phyloP scores from a whole-genome alignment of 1,140 invertebrate genomes.

The Cyclina sinensis region DNA sequence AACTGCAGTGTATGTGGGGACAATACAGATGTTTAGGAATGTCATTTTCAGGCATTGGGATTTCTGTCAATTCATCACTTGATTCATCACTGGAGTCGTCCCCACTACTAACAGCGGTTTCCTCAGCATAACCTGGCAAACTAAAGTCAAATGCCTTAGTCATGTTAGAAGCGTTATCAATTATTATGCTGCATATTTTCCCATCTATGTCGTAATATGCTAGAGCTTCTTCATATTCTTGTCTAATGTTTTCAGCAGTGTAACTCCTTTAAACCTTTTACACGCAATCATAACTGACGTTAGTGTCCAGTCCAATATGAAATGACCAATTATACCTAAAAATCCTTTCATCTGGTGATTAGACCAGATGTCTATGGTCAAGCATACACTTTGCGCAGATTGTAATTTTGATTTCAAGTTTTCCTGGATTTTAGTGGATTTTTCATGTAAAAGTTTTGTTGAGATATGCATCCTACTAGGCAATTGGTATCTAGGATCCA shows the following conservation, averaged over 20 bases:
- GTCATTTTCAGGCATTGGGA: neutral
- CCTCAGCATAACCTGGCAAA: neutral
- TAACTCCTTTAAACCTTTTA: slow-evolving; percentile 19
- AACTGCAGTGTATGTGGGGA: neutral
- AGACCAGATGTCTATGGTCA: too few species aligned
- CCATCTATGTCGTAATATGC: slow-evolving; percentile 30
- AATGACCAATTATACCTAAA: too few species aligned
- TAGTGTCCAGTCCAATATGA: too few species aligned
- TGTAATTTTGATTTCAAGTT: too few species aligned
- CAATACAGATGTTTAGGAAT: neutral
- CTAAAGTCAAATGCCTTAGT: neutral
- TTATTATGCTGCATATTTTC: neutral
- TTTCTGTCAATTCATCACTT: too few species aligned
- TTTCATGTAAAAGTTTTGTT: too few species aligned
- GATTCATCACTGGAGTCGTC: slow-evolving; percentile 3
- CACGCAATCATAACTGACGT: slow-evolving; percentile 8
- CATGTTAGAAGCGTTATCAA: slow-evolving; percentile 39
- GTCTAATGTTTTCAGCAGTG: too few species aligned
- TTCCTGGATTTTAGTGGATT: too few species aligned
- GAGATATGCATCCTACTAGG: too few species aligned
- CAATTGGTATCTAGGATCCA: too few species aligned
- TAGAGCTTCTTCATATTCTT: slow-evolving; percentile 53
- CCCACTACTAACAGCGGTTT: neutral
- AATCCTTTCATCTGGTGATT: too few species aligned
- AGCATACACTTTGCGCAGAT: too few species aligned